A percentile compares a stretch with the other conserved stretches of the same genome.
phyloP scores from a whole-genome alignment of 2,113 vertebrate species.

The Chionomys nivalis region DNA sequence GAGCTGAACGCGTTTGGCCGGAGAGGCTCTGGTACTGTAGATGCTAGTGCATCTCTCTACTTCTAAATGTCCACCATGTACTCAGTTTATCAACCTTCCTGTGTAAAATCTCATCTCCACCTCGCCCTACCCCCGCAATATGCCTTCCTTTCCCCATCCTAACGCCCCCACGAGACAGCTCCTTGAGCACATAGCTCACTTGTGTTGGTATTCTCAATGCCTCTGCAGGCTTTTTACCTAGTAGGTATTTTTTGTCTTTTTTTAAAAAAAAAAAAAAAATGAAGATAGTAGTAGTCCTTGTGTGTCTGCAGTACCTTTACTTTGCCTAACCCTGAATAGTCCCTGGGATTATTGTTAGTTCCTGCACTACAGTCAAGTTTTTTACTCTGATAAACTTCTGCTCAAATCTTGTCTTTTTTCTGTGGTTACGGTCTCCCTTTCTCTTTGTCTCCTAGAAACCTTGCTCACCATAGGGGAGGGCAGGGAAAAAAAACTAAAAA shows the following conservation, averaged over 20 bases:
- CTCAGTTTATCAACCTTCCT: background rate
- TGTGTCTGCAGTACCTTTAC: background rate
- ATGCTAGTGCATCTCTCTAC: background rate
- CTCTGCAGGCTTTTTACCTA: background rate
- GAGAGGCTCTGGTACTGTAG: background rate
- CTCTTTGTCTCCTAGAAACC: conserved; percentile 16
- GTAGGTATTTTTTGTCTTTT: background rate
- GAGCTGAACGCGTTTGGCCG: background rate
- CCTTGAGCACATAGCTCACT: background rate
- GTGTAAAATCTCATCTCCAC: background rate
- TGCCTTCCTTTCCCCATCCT: background rate
- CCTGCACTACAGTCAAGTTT: background rate
- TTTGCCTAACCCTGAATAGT: background rate
- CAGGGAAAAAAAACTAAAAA: background rate
- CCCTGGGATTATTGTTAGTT: background rate
- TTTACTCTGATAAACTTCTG: background rate
- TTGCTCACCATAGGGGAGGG: background rate
- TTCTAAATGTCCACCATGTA: background rate
- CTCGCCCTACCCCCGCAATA: background rate
- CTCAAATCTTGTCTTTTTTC: background rate
- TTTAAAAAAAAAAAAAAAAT: too few relatives aligned
- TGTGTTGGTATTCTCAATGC: background rate
- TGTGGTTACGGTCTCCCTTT: background rate
- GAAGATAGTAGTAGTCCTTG: background rate
- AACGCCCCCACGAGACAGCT: background rate